These are phyloP conservation scores for Drosophila lacertosa DNA, from an alignment of 1,140 invertebrate species.

Conservation along the genomic window DNA sequence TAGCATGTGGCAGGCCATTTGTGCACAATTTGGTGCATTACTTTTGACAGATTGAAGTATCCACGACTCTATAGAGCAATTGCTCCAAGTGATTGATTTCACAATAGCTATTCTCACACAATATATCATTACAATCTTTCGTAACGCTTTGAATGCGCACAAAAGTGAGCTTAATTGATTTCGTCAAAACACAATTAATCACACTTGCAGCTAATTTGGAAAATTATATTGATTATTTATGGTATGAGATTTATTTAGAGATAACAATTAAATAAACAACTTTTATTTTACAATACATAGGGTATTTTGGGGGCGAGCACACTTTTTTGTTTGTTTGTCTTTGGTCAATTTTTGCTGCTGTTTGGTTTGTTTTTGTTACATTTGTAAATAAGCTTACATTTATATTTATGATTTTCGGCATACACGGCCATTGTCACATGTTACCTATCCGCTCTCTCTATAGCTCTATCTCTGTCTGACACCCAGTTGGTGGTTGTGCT, in stretches of 20 bases:
- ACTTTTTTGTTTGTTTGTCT: slow-evolving; percentile 19
- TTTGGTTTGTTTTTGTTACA: slow-evolving; percentile 23
- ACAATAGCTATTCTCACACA: not conserved
- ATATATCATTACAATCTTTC: not conserved
- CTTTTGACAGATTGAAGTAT: slow-evolving; percentile 11
- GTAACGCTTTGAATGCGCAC: not conserved
- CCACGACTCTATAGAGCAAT: slow-evolving; percentile 12
- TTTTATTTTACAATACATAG: not conserved
- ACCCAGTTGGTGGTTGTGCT: slow-evolving; percentile 1
- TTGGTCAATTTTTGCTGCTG: slow-evolving; percentile 1
- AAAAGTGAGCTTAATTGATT: not conserved
- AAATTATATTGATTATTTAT: too few relatives aligned
- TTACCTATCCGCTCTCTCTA: not conserved
- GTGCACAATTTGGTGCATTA: slow-evolving; percentile 1
- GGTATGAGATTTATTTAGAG: too few relatives aligned
- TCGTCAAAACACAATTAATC: not conserved
- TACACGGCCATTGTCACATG: slow-evolving; percentile 17
- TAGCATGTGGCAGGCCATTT: slow-evolving; percentile 9
- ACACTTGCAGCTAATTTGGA: too few relatives aligned
- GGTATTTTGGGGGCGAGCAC: slow-evolving; percentile 8
- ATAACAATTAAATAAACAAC: too few relatives aligned
- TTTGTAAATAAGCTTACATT: slow-evolving; percentile 69
- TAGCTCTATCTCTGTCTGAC: not conserved
- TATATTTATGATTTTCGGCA: slow-evolving; percentile 61
- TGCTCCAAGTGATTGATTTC: slow-evolving; percentile 15